These are phyloP conservation scores for Anodontia alba DNA, from an alignment of 2,888 invertebrate species.

Conservation along the genomic window DNA sequence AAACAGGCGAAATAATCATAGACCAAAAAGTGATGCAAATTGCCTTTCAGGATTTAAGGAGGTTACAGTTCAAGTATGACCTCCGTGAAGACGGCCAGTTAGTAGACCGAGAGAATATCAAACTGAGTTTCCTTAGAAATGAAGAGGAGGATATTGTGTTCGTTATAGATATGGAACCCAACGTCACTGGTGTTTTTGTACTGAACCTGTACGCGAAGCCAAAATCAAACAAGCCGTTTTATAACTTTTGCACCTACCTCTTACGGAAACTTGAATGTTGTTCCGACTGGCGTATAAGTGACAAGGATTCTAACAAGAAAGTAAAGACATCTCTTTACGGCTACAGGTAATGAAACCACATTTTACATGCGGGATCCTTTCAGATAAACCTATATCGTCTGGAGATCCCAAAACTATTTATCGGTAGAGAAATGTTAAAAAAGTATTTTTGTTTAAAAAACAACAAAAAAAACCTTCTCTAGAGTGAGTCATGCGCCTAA, in stretches of 20 bases:
- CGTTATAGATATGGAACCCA: conserved; percentile 49
- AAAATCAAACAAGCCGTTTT: conserved; percentile 21
- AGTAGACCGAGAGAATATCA: conserved; percentile 22
- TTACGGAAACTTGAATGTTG: conserved; percentile 30
- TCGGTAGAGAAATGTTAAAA: no score
- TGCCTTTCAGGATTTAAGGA: conserved; percentile 32
- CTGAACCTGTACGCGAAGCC: conserved; percentile 41
- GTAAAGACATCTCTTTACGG: background rate
- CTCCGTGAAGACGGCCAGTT: conserved; percentile 25
- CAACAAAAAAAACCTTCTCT: no score
- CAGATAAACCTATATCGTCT: no score
- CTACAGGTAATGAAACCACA: conserved; percentile 1
- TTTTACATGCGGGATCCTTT: no score
- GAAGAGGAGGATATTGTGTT: conserved; percentile 48
- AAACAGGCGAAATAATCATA: conserved; percentile 46
- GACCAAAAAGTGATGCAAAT: conserved; percentile 42
- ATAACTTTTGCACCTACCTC: conserved; percentile 51
- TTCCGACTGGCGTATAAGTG: background rate
- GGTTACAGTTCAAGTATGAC: conserved; percentile 38
- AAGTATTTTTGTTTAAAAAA: no score
- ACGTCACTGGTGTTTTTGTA: conserved; percentile 29
- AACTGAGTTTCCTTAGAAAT: conserved; percentile 46
- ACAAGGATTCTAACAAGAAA: conserved; percentile 1
- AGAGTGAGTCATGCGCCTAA: no score
- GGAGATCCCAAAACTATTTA: no score